Conservation (phyloP, 2,888 invertebrate genomes). For the Agrochola macilenta region DNA sequence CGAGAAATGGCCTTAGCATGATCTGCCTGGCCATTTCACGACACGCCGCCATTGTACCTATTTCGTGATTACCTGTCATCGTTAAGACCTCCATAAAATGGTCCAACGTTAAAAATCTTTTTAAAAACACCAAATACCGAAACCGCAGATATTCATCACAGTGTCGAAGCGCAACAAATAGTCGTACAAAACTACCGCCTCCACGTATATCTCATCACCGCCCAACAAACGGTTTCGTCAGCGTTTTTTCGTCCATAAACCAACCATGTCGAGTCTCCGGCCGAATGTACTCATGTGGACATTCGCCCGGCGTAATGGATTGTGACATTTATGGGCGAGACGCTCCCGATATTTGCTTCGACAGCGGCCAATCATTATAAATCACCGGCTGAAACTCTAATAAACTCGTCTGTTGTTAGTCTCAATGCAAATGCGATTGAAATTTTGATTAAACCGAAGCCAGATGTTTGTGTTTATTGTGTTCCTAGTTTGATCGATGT, state of each 20-base stretch:
- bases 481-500: conserved; percentile 43
- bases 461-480: conserved; percentile 57
- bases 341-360: conserved; percentile 69
- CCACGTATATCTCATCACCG: conserved; percentile 60
- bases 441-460: conserved; percentile 64
- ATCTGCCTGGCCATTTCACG: too few relatives aligned
- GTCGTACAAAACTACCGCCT: conserved; percentile 50
- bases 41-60: too few relatives aligned
- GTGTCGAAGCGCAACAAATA: conserved; percentile 55
- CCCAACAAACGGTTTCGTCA: conserved; percentile 65
- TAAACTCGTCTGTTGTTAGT: conserved; percentile 67
- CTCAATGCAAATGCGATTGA: conserved; percentile 69
- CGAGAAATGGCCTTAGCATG: too few relatives aligned
- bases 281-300: conserved; percentile 69
- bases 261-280: conserved; percentile 61
- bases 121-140: conserved; percentile 26
- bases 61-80: too few relatives aligned
- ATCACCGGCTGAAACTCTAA: conserved; percentile 67
- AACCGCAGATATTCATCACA: conserved; percentile 45
- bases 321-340: conserved; percentile 70
- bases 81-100: not conserved
- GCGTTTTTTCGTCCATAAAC: conserved; percentile 70
- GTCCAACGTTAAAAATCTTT: not conserved
- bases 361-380: conserved; percentile 72
- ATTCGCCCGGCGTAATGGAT: conserved; percentile 68